phyloP scores from a whole-genome alignment of 2,888 invertebrate species.

The Steinernema hermaphroditum region DNA sequence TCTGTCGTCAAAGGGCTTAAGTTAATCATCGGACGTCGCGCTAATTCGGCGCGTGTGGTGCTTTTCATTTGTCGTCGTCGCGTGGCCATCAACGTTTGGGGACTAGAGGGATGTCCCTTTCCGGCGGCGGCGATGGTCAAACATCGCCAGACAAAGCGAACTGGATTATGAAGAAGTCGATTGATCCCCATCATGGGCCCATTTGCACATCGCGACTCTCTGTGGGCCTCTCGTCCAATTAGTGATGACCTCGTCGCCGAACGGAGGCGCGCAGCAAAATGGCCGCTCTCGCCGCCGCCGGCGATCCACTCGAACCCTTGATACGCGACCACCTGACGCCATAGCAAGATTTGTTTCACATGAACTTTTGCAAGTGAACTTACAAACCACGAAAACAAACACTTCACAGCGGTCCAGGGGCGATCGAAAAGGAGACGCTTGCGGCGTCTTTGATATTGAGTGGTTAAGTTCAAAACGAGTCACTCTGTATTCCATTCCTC shows the following conservation, averaged over 20 bases:
- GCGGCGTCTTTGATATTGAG: constrained; percentile 25
- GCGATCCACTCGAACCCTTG: constrained; percentile 12
- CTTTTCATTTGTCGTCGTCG: constrained; percentile 18
- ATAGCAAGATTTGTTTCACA: too few relatives aligned
- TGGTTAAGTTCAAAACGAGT: too few relatives aligned
- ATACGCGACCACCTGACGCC: neutral
- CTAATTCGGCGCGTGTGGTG: constrained; percentile 23
- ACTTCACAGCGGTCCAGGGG: neutral
- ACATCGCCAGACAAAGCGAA: neutral
- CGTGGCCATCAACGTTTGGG: too few relatives aligned
- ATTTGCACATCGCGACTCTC: constrained; percentile 27
- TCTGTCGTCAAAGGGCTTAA: constrained; percentile 30
- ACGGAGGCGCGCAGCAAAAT: neutral
- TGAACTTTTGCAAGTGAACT: too few relatives aligned
- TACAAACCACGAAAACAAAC: constrained; percentile 2
- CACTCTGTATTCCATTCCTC: too few relatives aligned
- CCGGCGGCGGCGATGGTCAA: constrained; percentile 8
- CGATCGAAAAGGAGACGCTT: neutral
- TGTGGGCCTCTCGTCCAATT: constrained; percentile 18
- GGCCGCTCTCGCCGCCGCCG: constrained; percentile 5
- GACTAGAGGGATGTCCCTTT: too few relatives aligned
- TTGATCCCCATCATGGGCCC: constrained; percentile 13
- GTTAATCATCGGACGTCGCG: constrained; percentile 24
- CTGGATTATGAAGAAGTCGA: constrained; percentile 25
- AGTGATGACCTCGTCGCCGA: constrained; percentile 9